These are phyloP conservation scores for Physella acuta DNA, from an alignment of 1,140 invertebrate genomes.

Conservation along the genomic window DNA sequence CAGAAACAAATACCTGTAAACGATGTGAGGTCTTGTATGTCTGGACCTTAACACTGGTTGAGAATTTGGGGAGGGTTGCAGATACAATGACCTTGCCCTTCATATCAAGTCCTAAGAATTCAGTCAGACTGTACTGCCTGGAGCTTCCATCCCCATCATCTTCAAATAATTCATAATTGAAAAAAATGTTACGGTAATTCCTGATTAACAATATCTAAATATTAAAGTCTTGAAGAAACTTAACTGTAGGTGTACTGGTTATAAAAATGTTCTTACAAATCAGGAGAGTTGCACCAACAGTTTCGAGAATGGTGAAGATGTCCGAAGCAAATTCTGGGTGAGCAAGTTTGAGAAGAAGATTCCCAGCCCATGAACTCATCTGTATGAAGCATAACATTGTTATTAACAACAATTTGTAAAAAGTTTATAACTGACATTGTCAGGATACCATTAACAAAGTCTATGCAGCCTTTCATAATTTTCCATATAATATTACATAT, in stretches of 20 bases:
- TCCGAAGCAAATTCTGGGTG: conserved; percentile 76
- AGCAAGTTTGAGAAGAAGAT: conserved; percentile 75
- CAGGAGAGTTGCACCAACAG: conserved; percentile 67
- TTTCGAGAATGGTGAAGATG: conserved; percentile 73
- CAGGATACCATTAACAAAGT: too few relatives aligned
- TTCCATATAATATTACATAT: too few relatives aligned
- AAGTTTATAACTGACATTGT: too few relatives aligned
- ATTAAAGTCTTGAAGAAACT: too few relatives aligned
- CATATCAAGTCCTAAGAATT: conserved; percentile 68
- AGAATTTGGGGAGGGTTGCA: conserved; percentile 64
- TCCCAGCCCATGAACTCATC: conserved; percentile 71
- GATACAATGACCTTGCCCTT: conserved; percentile 68
- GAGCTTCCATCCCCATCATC: conserved; percentile 11
- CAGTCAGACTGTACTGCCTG: conserved; percentile 30
- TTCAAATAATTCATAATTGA: too few relatives aligned
- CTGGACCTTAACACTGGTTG: conserved; percentile 26
- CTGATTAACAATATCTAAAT: too few relatives aligned
- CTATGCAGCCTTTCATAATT: too few relatives aligned
- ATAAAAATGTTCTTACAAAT: conserved; percentile 59
- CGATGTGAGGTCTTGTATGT: conserved; percentile 42
- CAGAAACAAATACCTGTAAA: conserved; percentile 35
- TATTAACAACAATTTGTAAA: too few relatives aligned
- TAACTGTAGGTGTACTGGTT: too few relatives aligned
- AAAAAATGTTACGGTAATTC: too few relatives aligned
- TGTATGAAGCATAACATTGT: conserved; percentile 23